Base-by-base conservation (phyloP, 2,113 vertebrate genomes). In the Phoenicopterus ruber region DNA sequence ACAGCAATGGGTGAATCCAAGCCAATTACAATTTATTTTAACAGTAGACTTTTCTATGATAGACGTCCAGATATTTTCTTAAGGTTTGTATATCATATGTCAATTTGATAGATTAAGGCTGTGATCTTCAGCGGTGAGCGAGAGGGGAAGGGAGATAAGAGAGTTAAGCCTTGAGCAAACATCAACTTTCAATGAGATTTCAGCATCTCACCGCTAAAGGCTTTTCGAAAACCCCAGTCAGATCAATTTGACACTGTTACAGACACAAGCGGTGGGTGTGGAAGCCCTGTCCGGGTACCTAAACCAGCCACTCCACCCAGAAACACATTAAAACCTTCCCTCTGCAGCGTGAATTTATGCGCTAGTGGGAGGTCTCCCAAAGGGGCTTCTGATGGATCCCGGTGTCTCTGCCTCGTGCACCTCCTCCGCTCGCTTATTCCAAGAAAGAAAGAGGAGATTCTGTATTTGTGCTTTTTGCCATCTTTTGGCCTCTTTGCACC, bases 61-160 rank as follows among this genome's bases (percentile, higher is more conserved):
- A 94, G 83, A 47, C 26, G 91, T 69, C 50, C 54, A 66, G 73
- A 20, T 73, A 40, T 85, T 95, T 94, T 84, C 82, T 72, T 42
- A 70, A 80, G 54, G 34, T 85, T 89, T 82, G 34, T 80, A 42
- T 73, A 65, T 58, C 42, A 13, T 46, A 52, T 29, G 50, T 88
- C 87, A 85, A 46, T 88, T 93, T 93, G 74, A 28, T 86, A 69
- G 82, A 85, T 87, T 94, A 88, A 77, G 62, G 38, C 62, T 91
- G 40, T 58, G 81, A 63, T 93, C 71, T 87, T 89, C 70, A 57
- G 49, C 86, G 63, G 31, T 71, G 73, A 94, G 38, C 44, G 57
- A 87, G 63, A 84, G 42, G 59, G 69, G 36, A 82, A 63, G 29
- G 50, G 17, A 50, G 74, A 55, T 47, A 80, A 90, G 46, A 55